A percentile compares a stretch with the other conserved stretches of the same genome.
These are phyloP conservation scores for Polyommatus icarus DNA, from an alignment of 2,888 invertebrate species.

Conservation along the genomic window DNA sequence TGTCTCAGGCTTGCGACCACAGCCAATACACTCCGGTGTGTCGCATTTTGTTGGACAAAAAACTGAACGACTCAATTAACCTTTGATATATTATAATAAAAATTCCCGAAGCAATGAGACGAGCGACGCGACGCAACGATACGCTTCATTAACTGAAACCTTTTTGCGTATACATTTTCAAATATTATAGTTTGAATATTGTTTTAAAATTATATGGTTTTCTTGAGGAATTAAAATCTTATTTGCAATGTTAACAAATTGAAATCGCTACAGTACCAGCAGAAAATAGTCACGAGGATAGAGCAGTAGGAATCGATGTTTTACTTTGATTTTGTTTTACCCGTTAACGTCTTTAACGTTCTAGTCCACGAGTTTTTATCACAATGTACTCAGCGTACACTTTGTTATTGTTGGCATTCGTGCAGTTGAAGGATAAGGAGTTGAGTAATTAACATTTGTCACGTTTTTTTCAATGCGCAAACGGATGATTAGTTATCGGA, in stretches of 20 bases:
- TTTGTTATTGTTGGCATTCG: slow-evolving; percentile 35
- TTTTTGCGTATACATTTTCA: slow-evolving; percentile 8
- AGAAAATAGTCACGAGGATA: background rate
- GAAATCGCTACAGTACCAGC: background rate
- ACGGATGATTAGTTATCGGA: slow-evolving; percentile 56
- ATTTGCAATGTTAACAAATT: background rate
- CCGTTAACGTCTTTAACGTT: background rate
- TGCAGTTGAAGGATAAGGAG: slow-evolving; percentile 34
- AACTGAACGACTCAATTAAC: slow-evolving; percentile 21
- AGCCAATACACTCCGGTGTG: slow-evolving; percentile 6
- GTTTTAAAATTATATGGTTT: background rate
- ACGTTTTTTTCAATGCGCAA: slow-evolving; percentile 46
- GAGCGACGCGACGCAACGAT: background rate
- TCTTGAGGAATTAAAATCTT: background rate
- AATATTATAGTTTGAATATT: background rate
- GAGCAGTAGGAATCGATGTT: background rate
- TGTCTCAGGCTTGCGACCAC: slow-evolving; percentile 9
- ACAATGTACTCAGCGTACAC: background rate
- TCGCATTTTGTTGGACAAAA: slow-evolving; percentile 12
- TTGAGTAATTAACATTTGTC: slow-evolving; percentile 43
- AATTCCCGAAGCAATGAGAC: slow-evolving; percentile 25
- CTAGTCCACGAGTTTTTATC: slow-evolving; percentile 20
- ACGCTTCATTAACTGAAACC: background rate
- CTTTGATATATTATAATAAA: slow-evolving; percentile 20
- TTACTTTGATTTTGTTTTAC: background rate